A percentile compares a stretch with the other conserved stretches of the same genome.
These are phyloP conservation scores for Chironomus riparius DNA, from an alignment of 2,888 invertebrate species.

Conservation along the genomic window DNA sequence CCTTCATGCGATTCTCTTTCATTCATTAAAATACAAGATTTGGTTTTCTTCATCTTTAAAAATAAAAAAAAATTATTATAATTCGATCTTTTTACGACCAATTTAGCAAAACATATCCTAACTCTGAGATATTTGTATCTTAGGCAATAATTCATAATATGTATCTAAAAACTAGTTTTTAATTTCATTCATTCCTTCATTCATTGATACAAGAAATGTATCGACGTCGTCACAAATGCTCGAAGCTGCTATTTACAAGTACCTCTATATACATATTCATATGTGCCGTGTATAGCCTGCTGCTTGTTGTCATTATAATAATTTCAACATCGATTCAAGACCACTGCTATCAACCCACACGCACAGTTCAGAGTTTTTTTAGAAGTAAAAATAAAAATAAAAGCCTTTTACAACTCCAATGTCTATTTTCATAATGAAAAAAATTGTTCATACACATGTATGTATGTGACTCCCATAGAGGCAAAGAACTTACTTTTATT, in stretches of 20 bases:
- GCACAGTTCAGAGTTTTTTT: not conserved
- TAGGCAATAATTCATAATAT: not conserved
- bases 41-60: too few species aligned
- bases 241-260: not conserved
- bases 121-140: not conserved
- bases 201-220: not conserved
- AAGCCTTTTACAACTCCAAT: slow-evolving; percentile 18
- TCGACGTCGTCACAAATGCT: not conserved
- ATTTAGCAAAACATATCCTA: not conserved
- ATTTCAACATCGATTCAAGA: slow-evolving; percentile 24
- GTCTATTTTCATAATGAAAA: slow-evolving; percentile 9
- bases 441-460: not conserved
- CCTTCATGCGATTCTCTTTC: too few species aligned
- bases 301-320: slow-evolving; percentile 12
- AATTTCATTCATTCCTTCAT: not conserved
- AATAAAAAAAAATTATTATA: too few species aligned
- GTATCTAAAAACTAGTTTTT: not conserved
- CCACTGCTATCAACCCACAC: slow-evolving; percentile 24
- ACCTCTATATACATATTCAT: not conserved
- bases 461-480: slow-evolving; percentile 4
- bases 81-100: not conserved
- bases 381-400: too few species aligned
- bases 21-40: too few species aligned
- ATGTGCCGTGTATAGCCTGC: not conserved
- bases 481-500: not conserved